Evolutionary conservation across 37 sponge, comb jelly and placozoan genomes (phyloP).

Genomic region (Halisarca cf. caerulea): DNA sequence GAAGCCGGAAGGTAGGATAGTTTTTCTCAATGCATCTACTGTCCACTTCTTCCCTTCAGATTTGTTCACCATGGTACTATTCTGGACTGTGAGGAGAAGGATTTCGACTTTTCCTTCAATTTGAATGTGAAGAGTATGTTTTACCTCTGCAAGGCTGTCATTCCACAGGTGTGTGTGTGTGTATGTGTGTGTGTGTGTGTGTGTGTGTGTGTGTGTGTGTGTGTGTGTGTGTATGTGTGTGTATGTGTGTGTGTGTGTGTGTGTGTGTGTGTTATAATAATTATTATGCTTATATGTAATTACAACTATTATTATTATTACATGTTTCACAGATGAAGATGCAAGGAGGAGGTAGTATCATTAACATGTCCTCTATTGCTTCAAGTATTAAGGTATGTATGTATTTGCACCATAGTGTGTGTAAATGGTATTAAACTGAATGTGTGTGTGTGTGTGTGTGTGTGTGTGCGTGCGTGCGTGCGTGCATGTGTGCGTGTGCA

Average conservation of each 20-base stretch:
- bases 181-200: slow-evolving; percentile 12
- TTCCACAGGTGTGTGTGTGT: slow-evolving; percentile 39
- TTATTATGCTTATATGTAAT: not conserved
- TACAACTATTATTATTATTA: no score
- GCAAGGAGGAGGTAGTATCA: slow-evolving; percentile 52
- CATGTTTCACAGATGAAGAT: not conserved
- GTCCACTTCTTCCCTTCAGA: not conserved
- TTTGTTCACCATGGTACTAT: slow-evolving; percentile 60
- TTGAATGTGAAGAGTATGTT: slow-evolving; percentile 89
- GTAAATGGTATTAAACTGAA: no score
- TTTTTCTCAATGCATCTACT: not conserved
- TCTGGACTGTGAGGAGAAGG: slow-evolving; percentile 37
- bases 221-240: no score
- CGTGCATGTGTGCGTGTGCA: no score
- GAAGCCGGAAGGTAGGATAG: not conserved
- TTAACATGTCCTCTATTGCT: slow-evolving; percentile 83
- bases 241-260: no score
- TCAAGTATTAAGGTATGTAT: slow-evolving; percentile 45
- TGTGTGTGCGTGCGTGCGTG: no score
- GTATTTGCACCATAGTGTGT: no score
- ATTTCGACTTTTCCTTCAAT: slow-evolving; percentile 76
- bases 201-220: not conserved
- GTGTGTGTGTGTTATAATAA: no score
- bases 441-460: no score
- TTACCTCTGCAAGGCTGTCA: slow-evolving; percentile 33